Evolutionary conservation across 2,113 vertebrate species (phyloP).

Genomic region (Thamnaconus septentrionalis): DNA sequence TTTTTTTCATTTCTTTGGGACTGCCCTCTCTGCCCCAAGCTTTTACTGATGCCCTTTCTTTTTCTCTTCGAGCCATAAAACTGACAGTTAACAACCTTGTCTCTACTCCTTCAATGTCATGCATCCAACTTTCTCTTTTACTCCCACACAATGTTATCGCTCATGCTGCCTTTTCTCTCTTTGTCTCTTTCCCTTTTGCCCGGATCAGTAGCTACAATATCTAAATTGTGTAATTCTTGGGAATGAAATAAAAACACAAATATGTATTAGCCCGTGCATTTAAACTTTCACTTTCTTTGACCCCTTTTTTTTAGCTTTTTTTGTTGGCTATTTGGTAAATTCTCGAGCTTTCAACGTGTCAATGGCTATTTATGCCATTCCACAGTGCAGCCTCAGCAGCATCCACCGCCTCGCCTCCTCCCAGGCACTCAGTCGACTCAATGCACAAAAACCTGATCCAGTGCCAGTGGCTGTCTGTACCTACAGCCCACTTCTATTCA

Average conservation of each 20-base stretch:
- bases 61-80: conserved; percentile 40
- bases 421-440: conserved; percentile 30
- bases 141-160: conserved; percentile 20
- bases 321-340: not conserved
- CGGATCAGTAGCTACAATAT: not conserved
- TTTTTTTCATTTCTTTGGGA: conserved; percentile 2
- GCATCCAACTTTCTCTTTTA: conserved; percentile 25
- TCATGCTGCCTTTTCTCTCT: not conserved
- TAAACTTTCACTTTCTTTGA: too few relatives aligned
- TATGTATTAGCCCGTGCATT: not conserved
- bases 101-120: conserved; percentile 20
- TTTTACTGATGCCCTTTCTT: conserved; percentile 47
- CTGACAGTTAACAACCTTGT: conserved; percentile 37
- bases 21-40: conserved; percentile 13
- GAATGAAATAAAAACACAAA: not conserved
- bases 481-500: conserved; percentile 72
- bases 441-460: conserved; percentile 55
- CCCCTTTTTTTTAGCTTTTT: too few relatives aligned
- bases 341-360: conserved; percentile 9
- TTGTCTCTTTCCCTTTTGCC: conserved; percentile 2
- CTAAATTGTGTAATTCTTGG: too few relatives aligned
- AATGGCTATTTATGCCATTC: conserved; percentile 14
- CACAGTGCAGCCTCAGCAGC: conserved; percentile 23
- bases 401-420: conserved; percentile 37
- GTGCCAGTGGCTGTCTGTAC: conserved; percentile 63